phyloP scores from a whole-genome alignment of 2,888 invertebrate species.

The Cheilosia vernalis region DNA sequence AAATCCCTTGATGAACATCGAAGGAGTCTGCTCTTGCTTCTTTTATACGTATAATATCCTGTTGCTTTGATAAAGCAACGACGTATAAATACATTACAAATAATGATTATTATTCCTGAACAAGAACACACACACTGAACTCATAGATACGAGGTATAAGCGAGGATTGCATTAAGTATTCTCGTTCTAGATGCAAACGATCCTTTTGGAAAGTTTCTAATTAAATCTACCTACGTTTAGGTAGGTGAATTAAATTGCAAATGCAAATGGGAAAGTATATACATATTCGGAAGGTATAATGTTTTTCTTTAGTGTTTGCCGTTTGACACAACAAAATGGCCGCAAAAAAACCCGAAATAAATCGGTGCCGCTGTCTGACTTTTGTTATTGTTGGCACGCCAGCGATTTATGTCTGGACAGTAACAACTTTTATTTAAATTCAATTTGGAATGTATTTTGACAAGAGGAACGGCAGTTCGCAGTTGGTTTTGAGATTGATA shows the following conservation, averaged over 20 bases:
- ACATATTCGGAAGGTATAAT: slow-evolving; percentile 21
- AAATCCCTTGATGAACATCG: slow-evolving; percentile 63
- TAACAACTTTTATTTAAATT: no score
- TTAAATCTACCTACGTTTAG: slow-evolving; percentile 62
- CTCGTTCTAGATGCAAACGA: slow-evolving; percentile 44
- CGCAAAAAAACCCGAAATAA: no score
- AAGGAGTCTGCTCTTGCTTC: slow-evolving; percentile 24
- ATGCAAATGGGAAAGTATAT: slow-evolving; percentile 69
- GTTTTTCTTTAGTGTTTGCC: no score
- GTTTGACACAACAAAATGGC: no score
- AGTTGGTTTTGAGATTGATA: no score
- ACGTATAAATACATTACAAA: slow-evolving; percentile 1
- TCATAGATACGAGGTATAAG: not conserved
- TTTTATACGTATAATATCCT: slow-evolving; percentile 13
- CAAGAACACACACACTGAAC: not conserved
- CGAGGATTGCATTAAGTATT: not conserved
- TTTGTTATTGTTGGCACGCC: no score
- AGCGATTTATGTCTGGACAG: no score
- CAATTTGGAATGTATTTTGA: no score
- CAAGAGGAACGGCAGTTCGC: no score
- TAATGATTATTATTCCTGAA: slow-evolving; percentile 41
- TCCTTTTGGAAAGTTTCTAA: slow-evolving; percentile 60
- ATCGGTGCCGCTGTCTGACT: no score
- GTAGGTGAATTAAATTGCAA: slow-evolving; percentile 69
- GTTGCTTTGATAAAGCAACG: slow-evolving; percentile 38